Evolutionary conservation across 2,797 vertebrate genomes (phyloP), one percentile per base, ranked within the genome.

Genomic region (Merluccius polli): DNA sequence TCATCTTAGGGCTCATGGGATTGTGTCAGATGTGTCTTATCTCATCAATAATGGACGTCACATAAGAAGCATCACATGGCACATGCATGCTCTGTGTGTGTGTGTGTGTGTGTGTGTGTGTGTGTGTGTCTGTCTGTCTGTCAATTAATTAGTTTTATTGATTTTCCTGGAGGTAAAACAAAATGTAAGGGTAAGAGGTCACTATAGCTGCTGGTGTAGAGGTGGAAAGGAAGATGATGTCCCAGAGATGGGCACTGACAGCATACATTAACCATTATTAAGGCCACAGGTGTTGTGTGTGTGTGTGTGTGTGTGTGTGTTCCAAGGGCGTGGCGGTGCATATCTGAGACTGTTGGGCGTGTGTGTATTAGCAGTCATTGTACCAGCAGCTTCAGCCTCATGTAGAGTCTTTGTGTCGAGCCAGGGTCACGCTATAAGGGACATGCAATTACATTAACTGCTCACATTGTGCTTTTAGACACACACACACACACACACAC

Each of bases 1-100:
- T 90, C 86, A 85, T 82, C 73, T 74, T 36, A 86, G 77, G 85
- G 81, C 80, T 87, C 86, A 82, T 74, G 78, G 84, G 83, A 67
- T 63, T 63, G 65, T 8, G 71, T 52, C 78, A 77, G 78, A 78
- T 73, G 75, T 80, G 75, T 83, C 78, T 82, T 63, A 79, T 82
- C 79, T 88, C 79, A 81, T 90, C 74, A 91, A 88, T 91, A 85
- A 89, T 86, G 77, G 81, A 89, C 13, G 76, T 75, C 76, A 75
- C 79, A 84, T 67, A 82, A 9, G 69, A 33, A 77, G 78, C 48
- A 79, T 78, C 78, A 79, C 77, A 78, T 18, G 67, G 30, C 48
- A 88, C 81, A 72, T 79, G 77, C 36, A 33, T 82, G 76, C 73
- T 70, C 72, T 44, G 16, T 44, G 33, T 30, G 18, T 30, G 30